phyloP scores from a whole-genome alignment of 2,113 vertebrate species.

The Steatornis caripensis region DNA sequence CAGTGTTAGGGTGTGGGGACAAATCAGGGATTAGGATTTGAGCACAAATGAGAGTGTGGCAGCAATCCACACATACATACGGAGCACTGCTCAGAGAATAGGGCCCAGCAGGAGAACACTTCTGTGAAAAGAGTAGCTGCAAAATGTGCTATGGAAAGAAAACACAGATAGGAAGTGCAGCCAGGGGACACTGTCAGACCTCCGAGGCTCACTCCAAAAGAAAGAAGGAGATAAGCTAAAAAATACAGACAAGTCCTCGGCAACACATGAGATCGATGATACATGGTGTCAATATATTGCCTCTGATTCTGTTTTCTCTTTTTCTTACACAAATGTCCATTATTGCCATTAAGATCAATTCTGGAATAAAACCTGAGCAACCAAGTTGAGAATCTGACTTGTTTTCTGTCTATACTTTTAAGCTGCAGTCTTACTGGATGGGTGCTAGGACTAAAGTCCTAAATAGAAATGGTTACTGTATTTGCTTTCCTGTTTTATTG shows the following conservation, averaged over 20 bases:
- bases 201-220: neutral
- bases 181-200: neutral
- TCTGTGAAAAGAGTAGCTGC: neutral
- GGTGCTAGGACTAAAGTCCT: neutral
- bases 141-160: neutral
- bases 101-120: neutral
- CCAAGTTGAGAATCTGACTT: neutral
- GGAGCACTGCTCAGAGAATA: neutral
- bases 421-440: neutral
- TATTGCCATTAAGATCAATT: neutral
- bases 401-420: neutral
- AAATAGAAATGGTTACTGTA: constrained; percentile 31
- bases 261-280: neutral
- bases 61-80: fast-evolving
- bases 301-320: neutral
- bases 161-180: neutral
- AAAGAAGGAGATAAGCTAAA: neutral
- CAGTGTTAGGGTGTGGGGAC: neutral
- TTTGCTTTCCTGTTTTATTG: constrained; percentile 40
- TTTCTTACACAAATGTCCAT: neutral
- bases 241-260: neutral
- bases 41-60: neutral
- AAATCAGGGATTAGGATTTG: neutral
- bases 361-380: neutral
- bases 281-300: neutral